Percentiles rank a stretch among this genome's conserved stretches.
Conservation (phyloP, 2,113 vertebrate species). For the Calypte anna region DNA sequence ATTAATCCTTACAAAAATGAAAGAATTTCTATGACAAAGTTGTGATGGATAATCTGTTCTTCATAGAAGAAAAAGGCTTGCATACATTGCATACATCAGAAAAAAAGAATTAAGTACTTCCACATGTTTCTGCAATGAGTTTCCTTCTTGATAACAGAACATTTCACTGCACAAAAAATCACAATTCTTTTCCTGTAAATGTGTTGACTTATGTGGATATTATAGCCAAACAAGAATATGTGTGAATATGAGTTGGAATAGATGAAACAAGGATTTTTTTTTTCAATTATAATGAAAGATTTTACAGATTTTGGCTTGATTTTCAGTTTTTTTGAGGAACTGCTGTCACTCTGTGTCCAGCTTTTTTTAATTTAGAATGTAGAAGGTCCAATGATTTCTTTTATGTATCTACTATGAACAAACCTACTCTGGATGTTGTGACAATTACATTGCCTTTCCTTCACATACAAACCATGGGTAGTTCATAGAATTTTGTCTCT, state of each 20-base stretch:
- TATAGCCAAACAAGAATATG: background rate
- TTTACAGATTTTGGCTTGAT: background rate
- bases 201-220: background rate
- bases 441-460: background rate
- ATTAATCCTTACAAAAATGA: background rate
- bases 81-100: background rate
- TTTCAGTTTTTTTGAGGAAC: background rate
- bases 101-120: background rate
- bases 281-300: background rate
- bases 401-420: fast-evolving
- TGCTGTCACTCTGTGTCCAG: background rate
- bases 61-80: background rate
- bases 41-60: background rate
- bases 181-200: background rate
- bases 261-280: background rate
- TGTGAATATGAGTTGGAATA: background rate
- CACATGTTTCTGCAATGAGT: background rate
- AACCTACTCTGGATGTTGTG: background rate
- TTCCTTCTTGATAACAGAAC: background rate
- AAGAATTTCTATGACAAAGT: background rate
- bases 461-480: background rate
- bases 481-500: background rate
- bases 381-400: background rate
- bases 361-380: background rate
- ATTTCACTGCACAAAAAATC: background rate